Conservation (phyloP, 2,113 vertebrate genomes). For the Rhinolophus ferrumequinum region DNA sequence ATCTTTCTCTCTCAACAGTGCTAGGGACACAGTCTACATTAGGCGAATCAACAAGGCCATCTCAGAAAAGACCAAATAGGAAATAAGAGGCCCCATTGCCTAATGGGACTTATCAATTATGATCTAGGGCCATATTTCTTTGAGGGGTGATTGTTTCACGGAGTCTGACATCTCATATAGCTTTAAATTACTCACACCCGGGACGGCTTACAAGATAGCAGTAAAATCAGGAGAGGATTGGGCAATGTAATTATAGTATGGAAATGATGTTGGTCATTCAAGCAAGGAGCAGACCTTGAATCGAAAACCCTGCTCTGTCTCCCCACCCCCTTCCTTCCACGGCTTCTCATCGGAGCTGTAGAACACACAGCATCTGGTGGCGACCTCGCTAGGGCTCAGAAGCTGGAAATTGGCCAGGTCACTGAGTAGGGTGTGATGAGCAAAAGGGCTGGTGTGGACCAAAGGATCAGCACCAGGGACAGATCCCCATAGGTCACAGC, state of each 20-base stretch:
- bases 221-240: slow-evolving; percentile 93
- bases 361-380: slow-evolving; percentile 62
- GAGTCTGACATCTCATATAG: slow-evolving; percentile 92
- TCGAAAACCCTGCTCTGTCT: slow-evolving; percentile 77
- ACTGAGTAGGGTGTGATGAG: neutral
- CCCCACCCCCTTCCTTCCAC: slow-evolving; percentile 3
- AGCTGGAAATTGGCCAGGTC: slow-evolving; percentile 5
- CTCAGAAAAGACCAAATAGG: slow-evolving; percentile 82
- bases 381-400: neutral
- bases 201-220: slow-evolving; percentile 90
- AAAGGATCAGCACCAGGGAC: neutral
- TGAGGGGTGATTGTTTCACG: slow-evolving; percentile 91
- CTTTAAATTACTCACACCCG: slow-evolving; percentile 92
- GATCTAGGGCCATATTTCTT: slow-evolving; percentile 91
- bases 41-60: slow-evolving; percentile 80
- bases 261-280: slow-evolving; percentile 94
- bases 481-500: neutral
- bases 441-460: neutral
- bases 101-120: slow-evolving; percentile 94
- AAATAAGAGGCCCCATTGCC: slow-evolving; percentile 83
- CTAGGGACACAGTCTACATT: slow-evolving; percentile 68
- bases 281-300: slow-evolving; percentile 92
- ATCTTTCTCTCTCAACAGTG: slow-evolving; percentile 3
- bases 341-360: neutral
- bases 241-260: slow-evolving; percentile 98